Evolutionary conservation across 2,113 vertebrate genomes (phyloP).

Genomic region (Puma concolor): DNA sequence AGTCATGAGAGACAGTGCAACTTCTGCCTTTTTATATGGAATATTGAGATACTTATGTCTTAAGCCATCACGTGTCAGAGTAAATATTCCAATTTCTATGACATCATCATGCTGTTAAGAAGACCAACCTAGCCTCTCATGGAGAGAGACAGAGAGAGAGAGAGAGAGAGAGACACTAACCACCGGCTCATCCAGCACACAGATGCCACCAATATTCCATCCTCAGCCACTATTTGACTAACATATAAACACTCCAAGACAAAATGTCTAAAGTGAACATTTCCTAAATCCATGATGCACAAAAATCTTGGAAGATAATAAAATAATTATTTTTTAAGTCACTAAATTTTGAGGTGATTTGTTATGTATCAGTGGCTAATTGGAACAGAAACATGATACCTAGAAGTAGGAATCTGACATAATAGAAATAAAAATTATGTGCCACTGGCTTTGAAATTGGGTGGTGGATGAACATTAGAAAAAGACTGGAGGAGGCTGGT

Average conservation of each 20-base stretch:
- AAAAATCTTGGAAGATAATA: neutral
- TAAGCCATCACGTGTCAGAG: rapidly evolving
- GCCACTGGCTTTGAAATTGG: neutral
- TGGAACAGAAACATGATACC: neutral
- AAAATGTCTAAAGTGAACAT: neutral
- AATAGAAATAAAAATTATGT: neutral
- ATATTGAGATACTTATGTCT: neutral
- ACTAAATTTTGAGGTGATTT: neutral
- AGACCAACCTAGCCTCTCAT: neutral
- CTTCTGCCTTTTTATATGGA: neutral
- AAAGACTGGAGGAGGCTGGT: neutral
- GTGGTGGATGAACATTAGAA: neutral
- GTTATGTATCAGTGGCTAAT: neutral
- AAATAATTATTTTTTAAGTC: neutral
- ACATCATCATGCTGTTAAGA: neutral
- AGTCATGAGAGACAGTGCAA: neutral
- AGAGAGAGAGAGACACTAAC: neutral
- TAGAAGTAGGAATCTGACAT: neutral
- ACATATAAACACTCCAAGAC: neutral
- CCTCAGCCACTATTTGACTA: neutral
- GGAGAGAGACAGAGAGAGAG: neutral
- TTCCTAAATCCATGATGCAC: neutral
- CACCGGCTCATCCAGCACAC: neutral
- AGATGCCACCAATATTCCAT: neutral
- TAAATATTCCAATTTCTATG: neutral